phyloP scores from a whole-genome alignment of 92 coral and sea anemone genomes.

The Paragorgia papillata region DNA sequence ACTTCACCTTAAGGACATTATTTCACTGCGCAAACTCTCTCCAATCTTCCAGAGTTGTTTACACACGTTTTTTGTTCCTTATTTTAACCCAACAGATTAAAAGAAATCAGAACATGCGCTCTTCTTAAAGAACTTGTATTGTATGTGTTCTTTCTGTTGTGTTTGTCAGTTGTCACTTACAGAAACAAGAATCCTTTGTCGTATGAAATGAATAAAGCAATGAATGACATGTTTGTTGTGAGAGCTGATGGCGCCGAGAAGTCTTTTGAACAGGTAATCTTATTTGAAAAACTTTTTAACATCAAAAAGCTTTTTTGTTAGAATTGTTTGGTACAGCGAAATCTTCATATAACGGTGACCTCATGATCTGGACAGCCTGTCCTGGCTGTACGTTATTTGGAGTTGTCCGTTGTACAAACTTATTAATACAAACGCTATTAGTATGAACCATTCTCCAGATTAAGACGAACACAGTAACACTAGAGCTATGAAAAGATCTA shows the following conservation, averaged over 20 bases:
- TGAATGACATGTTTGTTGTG: slow-evolving; percentile 74
- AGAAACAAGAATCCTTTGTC: slow-evolving; percentile 87
- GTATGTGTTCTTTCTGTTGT: slow-evolving; percentile 79
- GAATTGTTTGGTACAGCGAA: too few species aligned
- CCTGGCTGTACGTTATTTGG: too few species aligned
- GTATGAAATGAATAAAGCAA: slow-evolving; percentile 64
- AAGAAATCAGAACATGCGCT: slow-evolving; percentile 86
- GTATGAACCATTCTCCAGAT: too few species aligned
- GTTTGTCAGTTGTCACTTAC: slow-evolving; percentile 85
- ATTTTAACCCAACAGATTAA: slow-evolving; percentile 63
- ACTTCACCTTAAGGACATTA: too few species aligned
- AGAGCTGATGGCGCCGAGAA: slow-evolving; percentile 70
- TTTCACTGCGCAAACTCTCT: too few species aligned
- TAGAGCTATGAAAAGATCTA: too few species aligned
- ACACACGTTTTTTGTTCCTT: background rate
- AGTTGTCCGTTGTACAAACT: too few species aligned
- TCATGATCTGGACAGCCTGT: too few species aligned
- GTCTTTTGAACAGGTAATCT: slow-evolving; percentile 71
- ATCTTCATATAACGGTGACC: too few species aligned
- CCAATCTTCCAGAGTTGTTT: too few species aligned
- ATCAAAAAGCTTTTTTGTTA: background rate
- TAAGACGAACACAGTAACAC: too few species aligned
- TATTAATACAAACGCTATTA: too few species aligned
- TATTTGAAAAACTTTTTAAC: background rate
- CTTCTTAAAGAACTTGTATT: slow-evolving; percentile 79